Conservation (phyloP, 2,888 invertebrate genomes). For the Lepeophtheirus nordmannii region DNA sequence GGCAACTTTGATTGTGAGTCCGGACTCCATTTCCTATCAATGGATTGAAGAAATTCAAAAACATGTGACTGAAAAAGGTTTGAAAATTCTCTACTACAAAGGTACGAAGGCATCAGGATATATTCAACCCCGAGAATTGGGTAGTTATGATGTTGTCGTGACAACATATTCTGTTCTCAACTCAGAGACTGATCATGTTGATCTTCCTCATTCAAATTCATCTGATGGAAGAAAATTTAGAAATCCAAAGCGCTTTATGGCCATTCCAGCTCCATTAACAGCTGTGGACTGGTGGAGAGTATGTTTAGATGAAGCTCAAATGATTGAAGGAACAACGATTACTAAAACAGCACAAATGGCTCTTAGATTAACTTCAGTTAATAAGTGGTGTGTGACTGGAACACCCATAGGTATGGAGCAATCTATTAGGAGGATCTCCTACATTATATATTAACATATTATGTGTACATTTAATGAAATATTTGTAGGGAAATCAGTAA, state of each 20-base stretch:
- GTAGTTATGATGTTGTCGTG: constrained; percentile 51
- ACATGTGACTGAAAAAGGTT: constrained; percentile 40
- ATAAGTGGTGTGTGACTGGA: constrained; percentile 60
- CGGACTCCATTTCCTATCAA: constrained; percentile 48
- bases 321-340: constrained; percentile 46
- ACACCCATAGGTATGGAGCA: constrained; percentile 53
- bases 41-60: constrained; percentile 54
- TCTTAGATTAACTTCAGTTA: constrained; percentile 41
- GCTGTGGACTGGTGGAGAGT: constrained; percentile 59
- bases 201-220: constrained; percentile 38
- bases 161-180: constrained; percentile 52
- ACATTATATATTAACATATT: constrained; percentile 38
- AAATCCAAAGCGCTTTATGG: constrained; percentile 34
- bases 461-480: constrained; percentile 30
- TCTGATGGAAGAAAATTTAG: constrained; percentile 31
- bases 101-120: constrained; percentile 18
- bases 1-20: constrained; percentile 56
- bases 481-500: not conserved
- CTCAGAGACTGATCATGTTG: constrained; percentile 46
- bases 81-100: constrained; percentile 22
- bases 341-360: constrained; percentile 49
- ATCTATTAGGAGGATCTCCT: constrained; percentile 34
- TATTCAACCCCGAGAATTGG: constrained; percentile 35
- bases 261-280: constrained; percentile 49
- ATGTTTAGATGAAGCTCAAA: constrained; percentile 63